Evolutionary conservation across 2,797 vertebrate species (phyloP).

Genomic region (Dallia pectoralis): DNA sequence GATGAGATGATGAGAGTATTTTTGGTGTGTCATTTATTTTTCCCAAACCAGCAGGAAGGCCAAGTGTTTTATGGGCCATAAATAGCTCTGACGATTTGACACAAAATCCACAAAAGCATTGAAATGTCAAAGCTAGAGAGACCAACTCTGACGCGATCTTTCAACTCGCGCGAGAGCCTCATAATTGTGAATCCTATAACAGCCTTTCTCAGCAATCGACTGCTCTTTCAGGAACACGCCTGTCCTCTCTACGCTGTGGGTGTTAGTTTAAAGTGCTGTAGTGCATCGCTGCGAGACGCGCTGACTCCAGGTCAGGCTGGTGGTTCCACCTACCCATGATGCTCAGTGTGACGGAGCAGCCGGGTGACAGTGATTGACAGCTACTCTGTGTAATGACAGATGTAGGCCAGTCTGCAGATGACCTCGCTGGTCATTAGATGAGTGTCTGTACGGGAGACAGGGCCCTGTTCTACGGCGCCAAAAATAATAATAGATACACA

Average conservation of each 20-base stretch:
- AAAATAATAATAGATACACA: background rate
- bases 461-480: background rate
- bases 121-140: conserved; percentile 56
- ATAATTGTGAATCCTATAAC: conserved; percentile 30
- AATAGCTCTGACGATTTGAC: conserved; percentile 65
- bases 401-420: conserved; percentile 64
- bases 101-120: conserved; percentile 53
- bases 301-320: conserved; percentile 2
- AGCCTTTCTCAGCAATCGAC: conserved; percentile 26
- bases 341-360: conserved; percentile 16
- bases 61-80: conserved; percentile 65
- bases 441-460: conserved; percentile 52
- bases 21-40: conserved; percentile 75
- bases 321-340: background rate
- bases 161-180: conserved; percentile 18
- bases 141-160: conserved; percentile 39
- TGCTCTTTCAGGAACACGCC: background rate
- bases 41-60: conserved; percentile 58
- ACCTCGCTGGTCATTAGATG: conserved; percentile 69
- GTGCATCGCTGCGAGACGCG: background rate
- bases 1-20: conserved; percentile 64
- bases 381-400: conserved; percentile 62
- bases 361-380: conserved; percentile 57
- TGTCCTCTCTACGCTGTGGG: conserved; percentile 6
- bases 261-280: conserved; percentile 1